Evolutionary conservation across 2,797 vertebrate species (phyloP).

Genomic region (Discoglossus pictus): DNA sequence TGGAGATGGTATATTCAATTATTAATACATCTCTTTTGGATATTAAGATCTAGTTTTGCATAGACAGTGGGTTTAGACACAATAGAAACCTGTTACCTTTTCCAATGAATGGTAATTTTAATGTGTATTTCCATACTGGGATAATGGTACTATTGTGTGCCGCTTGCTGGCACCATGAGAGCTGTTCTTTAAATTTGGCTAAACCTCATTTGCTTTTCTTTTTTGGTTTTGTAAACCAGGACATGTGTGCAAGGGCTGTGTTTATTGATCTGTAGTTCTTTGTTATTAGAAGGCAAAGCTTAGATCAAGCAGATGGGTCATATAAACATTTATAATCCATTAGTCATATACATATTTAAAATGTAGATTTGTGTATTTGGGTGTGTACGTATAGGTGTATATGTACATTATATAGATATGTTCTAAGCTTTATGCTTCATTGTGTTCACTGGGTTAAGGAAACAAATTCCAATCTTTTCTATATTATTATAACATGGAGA

Average conservation of each 20-base stretch:
- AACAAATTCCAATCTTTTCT: too few species aligned
- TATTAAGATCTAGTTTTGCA: too few species aligned
- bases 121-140: background rate
- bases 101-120: background rate
- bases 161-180: background rate
- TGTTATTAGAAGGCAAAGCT: constrained; percentile 21
- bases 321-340: too few species aligned
- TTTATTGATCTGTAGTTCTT: constrained; percentile 38
- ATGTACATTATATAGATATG: too few species aligned
- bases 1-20: constrained; percentile 27
- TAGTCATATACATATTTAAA: too few species aligned
- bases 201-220: constrained; percentile 18
- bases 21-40: too few species aligned
- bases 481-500: too few species aligned
- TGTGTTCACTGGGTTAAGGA: too few species aligned
- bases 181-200: constrained; percentile 18
- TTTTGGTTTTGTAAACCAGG: background rate
- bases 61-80: too few species aligned
- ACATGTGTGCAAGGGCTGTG: constrained; percentile 7
- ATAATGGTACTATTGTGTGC: background rate
- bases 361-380: too few species aligned
- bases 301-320: constrained; percentile 7
- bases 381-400: too few species aligned
- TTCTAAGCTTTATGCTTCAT: too few species aligned
- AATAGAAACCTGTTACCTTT: constrained; percentile 19